phyloP scores from a whole-genome alignment of 1,140 invertebrate genomes.

The Branchinecta lindahli region DNA sequence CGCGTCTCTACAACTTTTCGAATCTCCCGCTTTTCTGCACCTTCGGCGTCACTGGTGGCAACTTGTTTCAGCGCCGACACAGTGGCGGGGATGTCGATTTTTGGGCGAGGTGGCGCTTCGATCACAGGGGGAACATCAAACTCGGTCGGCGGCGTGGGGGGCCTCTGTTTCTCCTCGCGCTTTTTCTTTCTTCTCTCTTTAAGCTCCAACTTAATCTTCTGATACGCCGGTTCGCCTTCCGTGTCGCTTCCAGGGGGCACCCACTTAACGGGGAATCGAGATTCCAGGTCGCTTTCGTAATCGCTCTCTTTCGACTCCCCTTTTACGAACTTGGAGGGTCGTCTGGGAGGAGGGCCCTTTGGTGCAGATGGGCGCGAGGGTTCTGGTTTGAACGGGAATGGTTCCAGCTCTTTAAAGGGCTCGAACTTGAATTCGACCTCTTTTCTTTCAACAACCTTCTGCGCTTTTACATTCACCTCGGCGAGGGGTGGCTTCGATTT shows the following conservation, averaged over 20 bases:
- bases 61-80: background rate
- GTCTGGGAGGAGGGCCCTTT: slow-evolving; percentile 34
- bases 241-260: slow-evolving; percentile 47
- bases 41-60: background rate
- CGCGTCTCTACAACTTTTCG: background rate
- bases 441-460: slow-evolving; percentile 17
- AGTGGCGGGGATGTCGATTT: slow-evolving; percentile 8
- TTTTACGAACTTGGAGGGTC: slow-evolving; percentile 47
- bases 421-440: slow-evolving; percentile 13
- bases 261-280: slow-evolving; percentile 43
- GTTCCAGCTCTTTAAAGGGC: slow-evolving; percentile 29
- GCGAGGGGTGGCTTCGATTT: background rate
- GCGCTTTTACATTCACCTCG: slow-evolving; percentile 18
- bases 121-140: slow-evolving; percentile 17
- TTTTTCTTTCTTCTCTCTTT: background rate
- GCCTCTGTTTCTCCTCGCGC: slow-evolving; percentile 1
- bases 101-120: slow-evolving; percentile 16
- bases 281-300: slow-evolving; percentile 56
- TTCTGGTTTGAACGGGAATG: slow-evolving; percentile 35
- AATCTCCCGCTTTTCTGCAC: background rate
- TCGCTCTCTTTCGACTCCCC: slow-evolving; percentile 52
- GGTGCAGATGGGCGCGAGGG: slow-evolving; percentile 26
- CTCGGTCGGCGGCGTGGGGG: slow-evolving; percentile 18
- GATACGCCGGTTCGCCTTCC: slow-evolving; percentile 39
- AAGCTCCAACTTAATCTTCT: slow-evolving; percentile 32